phyloP scores from a whole-genome alignment of 2,797 vertebrate species.

The Intellagama lesueurii region DNA sequence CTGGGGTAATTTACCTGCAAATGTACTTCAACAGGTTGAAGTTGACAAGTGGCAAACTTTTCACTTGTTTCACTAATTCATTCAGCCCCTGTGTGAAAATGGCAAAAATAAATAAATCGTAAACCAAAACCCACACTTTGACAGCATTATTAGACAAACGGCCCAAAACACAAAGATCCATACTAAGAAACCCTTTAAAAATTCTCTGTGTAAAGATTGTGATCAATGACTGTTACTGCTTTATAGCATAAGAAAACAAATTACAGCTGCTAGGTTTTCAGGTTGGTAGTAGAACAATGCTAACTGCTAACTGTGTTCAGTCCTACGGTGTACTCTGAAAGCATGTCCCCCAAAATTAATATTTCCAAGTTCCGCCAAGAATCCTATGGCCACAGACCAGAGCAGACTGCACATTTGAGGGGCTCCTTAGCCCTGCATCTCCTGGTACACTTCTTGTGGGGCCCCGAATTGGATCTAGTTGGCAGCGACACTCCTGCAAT shows the following conservation, averaged over 20 bases:
- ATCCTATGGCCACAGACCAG: no score
- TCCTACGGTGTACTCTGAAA: neutral
- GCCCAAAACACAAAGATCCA: neutral
- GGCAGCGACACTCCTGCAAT: neutral
- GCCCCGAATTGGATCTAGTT: neutral
- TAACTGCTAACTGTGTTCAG: neutral
- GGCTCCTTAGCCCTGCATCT: no score
- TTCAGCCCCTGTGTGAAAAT: constrained; percentile 85
- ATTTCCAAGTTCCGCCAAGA: no score
- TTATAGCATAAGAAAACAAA: neutral
- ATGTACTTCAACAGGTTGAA: constrained; percentile 97
- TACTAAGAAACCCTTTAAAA: neutral
- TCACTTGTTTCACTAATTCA: constrained; percentile 90
- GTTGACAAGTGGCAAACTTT: constrained; percentile 92
- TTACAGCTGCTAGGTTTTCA: neutral
- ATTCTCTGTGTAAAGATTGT: neutral
- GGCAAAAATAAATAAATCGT: neutral
- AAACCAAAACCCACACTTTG: neutral
- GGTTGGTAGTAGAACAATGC: neutral
- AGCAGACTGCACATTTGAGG: neutral
- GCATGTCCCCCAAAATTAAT: no score
- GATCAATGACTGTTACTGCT: neutral
- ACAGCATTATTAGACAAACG: neutral
- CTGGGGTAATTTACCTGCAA: constrained; percentile 88
- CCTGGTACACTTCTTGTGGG: neutral